Evolutionary conservation across 2,797 vertebrate genomes (phyloP).

Genomic region (Falco concolor): DNA sequence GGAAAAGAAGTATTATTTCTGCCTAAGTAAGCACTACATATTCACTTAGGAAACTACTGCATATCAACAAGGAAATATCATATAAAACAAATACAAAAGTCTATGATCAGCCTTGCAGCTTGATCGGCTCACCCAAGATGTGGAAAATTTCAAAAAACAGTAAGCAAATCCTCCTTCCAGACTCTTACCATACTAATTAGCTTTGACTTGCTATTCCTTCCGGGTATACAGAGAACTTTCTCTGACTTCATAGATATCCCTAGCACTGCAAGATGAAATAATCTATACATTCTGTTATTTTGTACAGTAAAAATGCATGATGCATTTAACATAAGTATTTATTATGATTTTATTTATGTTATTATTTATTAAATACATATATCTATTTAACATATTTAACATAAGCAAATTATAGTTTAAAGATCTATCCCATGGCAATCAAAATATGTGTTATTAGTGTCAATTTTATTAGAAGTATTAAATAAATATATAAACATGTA

Average conservation of each 20-base stretch:
- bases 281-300: neutral
- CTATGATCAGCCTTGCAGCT: neutral
- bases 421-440: neutral
- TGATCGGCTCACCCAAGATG: neutral
- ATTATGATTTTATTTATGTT: too few relatives aligned
- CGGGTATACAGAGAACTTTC: neutral
- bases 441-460: neutral
- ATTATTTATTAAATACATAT: too few relatives aligned
- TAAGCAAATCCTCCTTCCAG: neutral
- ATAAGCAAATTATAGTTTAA: neutral
- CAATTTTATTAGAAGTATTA: neutral
- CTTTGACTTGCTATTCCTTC: neutral
- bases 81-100: neutral
- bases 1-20: neutral
- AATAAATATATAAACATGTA: neutral
- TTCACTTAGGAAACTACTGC: neutral
- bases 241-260: neutral
- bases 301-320: neutral
- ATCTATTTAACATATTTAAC: neutral
- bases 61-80: neutral
- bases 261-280: neutral
- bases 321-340: neutral
- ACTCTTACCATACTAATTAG: neutral
- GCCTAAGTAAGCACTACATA: neutral
- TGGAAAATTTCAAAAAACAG: neutral